Conservation (phyloP, 2,113 vertebrate genomes). For the Alethe diademata region DNA sequence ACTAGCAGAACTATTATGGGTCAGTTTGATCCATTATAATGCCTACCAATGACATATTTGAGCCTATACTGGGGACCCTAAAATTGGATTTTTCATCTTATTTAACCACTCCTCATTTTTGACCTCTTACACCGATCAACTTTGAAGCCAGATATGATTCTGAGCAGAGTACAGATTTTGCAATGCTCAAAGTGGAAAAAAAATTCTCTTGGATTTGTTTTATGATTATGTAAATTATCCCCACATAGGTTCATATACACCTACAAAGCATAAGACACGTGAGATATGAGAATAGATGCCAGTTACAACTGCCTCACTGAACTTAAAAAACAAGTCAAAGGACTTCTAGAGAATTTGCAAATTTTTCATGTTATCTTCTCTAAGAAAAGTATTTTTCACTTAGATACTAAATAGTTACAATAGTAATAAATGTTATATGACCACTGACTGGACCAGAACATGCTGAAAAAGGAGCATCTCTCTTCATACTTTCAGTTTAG, state of each 20-base stretch:
- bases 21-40: not conserved
- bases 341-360: not conserved
- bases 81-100: not conserved
- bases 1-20: not conserved
- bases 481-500: not conserved
- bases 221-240: not conserved
- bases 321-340: not conserved
- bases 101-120: not conserved
- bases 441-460: not conserved
- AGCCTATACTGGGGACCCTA: not conserved
- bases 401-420: not conserved
- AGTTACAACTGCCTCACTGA: not conserved
- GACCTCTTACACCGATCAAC: not conserved
- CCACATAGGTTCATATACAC: not conserved
- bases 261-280: not conserved
- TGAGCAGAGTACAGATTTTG: not conserved
- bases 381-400: not conserved
- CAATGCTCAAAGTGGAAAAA: not conserved
- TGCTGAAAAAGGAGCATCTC: not conserved
- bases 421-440: not conserved
- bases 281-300: not conserved
- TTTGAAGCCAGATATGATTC: not conserved
- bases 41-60: not conserved
- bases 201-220: not conserved
- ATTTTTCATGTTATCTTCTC: not conserved